Conservation (phyloP, 2,113 vertebrate genomes). For the Oenanthe melanoleuca region DNA sequence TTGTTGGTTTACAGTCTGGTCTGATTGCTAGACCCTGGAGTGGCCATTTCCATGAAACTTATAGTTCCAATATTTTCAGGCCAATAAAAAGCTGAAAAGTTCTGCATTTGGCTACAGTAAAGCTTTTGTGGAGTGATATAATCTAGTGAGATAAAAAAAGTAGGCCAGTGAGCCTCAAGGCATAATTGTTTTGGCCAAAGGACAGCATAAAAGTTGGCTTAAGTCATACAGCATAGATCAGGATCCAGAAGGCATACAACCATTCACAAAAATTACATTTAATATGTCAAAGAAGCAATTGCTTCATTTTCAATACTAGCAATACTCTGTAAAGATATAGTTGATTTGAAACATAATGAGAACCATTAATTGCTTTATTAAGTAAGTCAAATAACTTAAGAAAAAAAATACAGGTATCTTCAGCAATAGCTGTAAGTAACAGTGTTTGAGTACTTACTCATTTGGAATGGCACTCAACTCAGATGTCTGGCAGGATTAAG, state of each 20-base stretch:
- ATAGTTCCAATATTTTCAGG: neutral
- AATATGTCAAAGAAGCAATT: neutral
- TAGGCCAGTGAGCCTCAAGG: neutral
- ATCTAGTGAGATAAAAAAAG: neutral
- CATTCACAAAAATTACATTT: neutral
- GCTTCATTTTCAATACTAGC: neutral
- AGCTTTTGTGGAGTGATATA: neutral
- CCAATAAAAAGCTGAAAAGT: neutral
- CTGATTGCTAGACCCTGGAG: neutral
- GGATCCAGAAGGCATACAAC: neutral
- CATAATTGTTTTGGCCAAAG: neutral
- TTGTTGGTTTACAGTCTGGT: neutral
- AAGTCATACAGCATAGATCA: neutral
- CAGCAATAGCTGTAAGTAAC: neutral
- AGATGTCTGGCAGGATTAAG: neutral
- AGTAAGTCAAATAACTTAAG: neutral
- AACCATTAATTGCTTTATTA: conserved; percentile 4
- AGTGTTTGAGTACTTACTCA: neutral
- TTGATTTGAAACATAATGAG: neutral
- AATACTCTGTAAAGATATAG: neutral
- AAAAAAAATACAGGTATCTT: neutral
- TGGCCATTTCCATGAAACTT: neutral
- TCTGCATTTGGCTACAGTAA: neutral
- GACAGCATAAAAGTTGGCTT: neutral
- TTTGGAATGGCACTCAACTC: neutral